These are phyloP conservation scores for Cloeon dipterum DNA, from an alignment of 2,888 invertebrate species.

Conservation along the genomic window DNA sequence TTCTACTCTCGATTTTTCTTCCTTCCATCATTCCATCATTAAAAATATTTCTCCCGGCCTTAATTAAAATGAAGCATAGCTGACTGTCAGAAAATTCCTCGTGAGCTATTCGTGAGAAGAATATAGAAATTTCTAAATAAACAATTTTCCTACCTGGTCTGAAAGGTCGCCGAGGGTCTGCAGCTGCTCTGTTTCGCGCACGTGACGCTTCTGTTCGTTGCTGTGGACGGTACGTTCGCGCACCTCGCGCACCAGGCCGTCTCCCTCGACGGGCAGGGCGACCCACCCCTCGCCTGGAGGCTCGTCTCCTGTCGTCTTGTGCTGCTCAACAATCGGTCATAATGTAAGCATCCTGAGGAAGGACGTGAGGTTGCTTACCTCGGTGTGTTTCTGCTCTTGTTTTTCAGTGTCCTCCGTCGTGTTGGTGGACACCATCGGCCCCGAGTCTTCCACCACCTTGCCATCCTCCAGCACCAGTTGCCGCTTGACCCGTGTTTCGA, in stretches of 20 bases:
- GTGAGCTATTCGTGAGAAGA: too few species aligned
- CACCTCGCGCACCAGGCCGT: slow-evolving; percentile 54
- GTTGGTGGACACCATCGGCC: slow-evolving; percentile 73
- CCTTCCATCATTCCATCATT: too few species aligned
- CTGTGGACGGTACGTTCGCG: slow-evolving; percentile 58
- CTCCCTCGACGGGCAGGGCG: slow-evolving; percentile 14
- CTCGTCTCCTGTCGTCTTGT: slow-evolving; percentile 24
- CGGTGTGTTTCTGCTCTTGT: slow-evolving; percentile 70
- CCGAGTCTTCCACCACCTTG: slow-evolving; percentile 68
- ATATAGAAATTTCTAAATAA: too few species aligned
- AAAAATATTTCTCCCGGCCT: too few species aligned
- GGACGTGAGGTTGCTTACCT: slow-evolving; percentile 21
- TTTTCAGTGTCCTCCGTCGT: slow-evolving; percentile 80
- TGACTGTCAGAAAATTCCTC: too few species aligned
- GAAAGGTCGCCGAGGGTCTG: slow-evolving; percentile 65
- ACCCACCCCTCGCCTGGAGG: slow-evolving; percentile 12
- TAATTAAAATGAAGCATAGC: too few species aligned
- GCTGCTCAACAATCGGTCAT: slow-evolving; percentile 13
- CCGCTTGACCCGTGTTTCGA: slow-evolving; percentile 72
- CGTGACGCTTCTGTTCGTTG: slow-evolving; percentile 59
- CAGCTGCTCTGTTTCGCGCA: slow-evolving; percentile 63
- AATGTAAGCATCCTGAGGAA: neutral
- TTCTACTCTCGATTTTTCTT: too few species aligned
- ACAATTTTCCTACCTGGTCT: slow-evolving; percentile 65
- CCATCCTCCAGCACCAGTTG: slow-evolving; percentile 73